These are phyloP conservation scores for Lophius americanus DNA, from an alignment of 2,797 vertebrate species.

Conservation along the genomic window DNA sequence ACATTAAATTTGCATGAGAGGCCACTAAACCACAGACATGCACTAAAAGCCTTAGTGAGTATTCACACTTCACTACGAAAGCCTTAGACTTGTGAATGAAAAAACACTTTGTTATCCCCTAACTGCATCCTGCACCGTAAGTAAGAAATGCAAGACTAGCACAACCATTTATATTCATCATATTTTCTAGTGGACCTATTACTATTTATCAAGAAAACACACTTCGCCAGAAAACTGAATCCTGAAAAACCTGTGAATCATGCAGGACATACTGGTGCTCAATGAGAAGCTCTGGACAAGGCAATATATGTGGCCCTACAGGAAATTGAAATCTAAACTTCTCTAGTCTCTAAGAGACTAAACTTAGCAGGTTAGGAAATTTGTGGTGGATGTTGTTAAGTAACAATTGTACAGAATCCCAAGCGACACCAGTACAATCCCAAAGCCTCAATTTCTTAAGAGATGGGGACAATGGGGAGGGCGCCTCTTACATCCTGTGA, in stretches of 20 bases:
- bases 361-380: constrained; percentile 39
- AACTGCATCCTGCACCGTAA: not conserved
- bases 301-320: not conserved
- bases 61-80: not conserved
- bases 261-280: constrained; percentile 2
- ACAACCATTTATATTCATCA: not conserved
- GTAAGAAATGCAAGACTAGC: not conserved
- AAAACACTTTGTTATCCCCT: constrained; percentile 7
- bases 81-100: constrained; percentile 21
- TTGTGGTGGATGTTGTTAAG: constrained; percentile 37
- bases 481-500: constrained; percentile 49
- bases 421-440: constrained; percentile 45
- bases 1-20: constrained; percentile 47
- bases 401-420: constrained; percentile 36
- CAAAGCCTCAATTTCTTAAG: constrained; percentile 33
- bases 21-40: constrained; percentile 25
- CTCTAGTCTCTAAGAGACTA: no score
- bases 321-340: constrained; percentile 40
- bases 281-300: constrained; percentile 7
- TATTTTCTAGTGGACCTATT: constrained; percentile 7
- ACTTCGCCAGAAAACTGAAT: not conserved
- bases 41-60: constrained; percentile 35
- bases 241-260: not conserved
- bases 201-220: not conserved
- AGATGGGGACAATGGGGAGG: constrained; percentile 28